Conservation (phyloP, 1,140 invertebrate genomes). For the Tenebrio molitor region DNA sequence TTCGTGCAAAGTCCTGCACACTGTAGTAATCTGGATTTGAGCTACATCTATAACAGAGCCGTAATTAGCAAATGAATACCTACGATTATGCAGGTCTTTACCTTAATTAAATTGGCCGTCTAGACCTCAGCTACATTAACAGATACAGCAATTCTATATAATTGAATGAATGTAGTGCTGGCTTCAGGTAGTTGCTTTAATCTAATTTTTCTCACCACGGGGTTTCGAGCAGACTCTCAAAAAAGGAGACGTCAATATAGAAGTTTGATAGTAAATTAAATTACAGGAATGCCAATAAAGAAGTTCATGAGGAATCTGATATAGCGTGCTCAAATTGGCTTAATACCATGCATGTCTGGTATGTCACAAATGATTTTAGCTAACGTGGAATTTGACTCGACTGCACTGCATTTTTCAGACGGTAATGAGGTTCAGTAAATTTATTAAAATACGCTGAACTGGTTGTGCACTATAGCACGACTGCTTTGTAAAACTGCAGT, state of each 20-base stretch:
- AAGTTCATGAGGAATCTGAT: conserved; percentile 3
- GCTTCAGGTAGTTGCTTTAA: too few relatives aligned
- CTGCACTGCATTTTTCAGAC: too few relatives aligned
- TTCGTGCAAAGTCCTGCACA: neutral
- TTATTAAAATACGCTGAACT: too few relatives aligned
- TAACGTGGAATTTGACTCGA: too few relatives aligned
- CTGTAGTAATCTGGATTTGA: conserved; percentile 2
- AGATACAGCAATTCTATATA: neutral
- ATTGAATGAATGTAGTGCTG: too few relatives aligned
- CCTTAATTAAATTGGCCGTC: conserved; percentile 12
- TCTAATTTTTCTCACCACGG: neutral
- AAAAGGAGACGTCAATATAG: conserved; percentile 2
- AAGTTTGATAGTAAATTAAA: conserved; percentile 1
- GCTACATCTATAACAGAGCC: neutral
- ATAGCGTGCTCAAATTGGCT: neutral
- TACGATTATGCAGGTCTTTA: conserved; percentile 9
- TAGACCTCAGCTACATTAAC: conserved; percentile 4
- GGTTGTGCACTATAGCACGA: too few relatives aligned
- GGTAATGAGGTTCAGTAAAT: too few relatives aligned
- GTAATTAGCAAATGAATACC: conserved; percentile 28
- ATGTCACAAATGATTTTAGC: neutral
- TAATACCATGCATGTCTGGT: neutral
- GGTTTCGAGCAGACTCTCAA: neutral
- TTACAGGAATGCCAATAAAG: neutral
- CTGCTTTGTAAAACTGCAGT: too few relatives aligned